Conservation (phyloP, 2,113 vertebrate species). For the Nanorana parkeri region DNA sequence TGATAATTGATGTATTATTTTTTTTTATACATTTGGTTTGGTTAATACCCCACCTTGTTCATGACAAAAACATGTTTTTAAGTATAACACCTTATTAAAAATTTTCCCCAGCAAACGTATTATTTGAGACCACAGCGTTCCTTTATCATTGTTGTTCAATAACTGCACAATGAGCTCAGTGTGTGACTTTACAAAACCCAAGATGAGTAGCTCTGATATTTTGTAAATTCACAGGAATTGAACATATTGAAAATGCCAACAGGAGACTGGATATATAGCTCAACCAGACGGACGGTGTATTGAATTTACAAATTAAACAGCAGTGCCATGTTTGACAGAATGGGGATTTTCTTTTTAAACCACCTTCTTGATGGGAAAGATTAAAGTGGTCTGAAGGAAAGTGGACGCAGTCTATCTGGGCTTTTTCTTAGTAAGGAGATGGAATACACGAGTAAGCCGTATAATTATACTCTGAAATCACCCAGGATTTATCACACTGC, state of each 20-base stretch:
- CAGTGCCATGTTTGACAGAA: conserved; percentile 22
- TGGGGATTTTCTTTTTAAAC: conserved; percentile 27
- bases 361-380: conserved; percentile 26
- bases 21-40: not conserved
- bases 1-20: not conserved
- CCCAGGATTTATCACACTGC: not conserved
- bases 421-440: conserved; percentile 4
- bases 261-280: conserved; percentile 11
- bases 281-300: not conserved
- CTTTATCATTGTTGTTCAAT: conserved; percentile 9
- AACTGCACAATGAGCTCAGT: conserved; percentile 6
- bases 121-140: not conserved
- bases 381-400: conserved; percentile 31
- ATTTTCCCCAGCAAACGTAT: not conserved
- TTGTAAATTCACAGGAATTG: conserved; percentile 10
- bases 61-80: not conserved
- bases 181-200: conserved; percentile 21
- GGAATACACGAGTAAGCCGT: conserved; percentile 9
- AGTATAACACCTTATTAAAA: not conserved
- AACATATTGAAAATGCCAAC: conserved; percentile 44
- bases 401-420: not conserved
- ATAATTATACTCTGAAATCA: conserved; percentile 22
- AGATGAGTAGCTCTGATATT: too few relatives aligned
- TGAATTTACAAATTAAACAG: conserved; percentile 37
- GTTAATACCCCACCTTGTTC: not conserved